Conservation (phyloP, 1,140 invertebrate genomes). For the Lepeophtheirus salmonis region DNA sequence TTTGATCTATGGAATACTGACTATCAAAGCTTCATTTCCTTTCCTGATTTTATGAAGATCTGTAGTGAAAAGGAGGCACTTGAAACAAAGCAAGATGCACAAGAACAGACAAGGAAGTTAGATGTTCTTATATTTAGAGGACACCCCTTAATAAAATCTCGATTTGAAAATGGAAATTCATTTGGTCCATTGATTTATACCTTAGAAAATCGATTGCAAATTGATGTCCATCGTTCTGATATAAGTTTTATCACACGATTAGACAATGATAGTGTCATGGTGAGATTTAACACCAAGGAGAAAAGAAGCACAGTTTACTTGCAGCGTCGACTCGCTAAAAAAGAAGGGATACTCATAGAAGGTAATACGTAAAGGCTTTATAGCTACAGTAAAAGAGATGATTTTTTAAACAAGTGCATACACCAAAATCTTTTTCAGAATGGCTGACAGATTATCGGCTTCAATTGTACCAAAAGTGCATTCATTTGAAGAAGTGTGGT, state of each 20-base stretch:
- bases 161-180: not conserved
- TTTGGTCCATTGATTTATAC: not conserved
- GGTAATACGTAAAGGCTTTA: not conserved
- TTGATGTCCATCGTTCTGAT: not conserved
- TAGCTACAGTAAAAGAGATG: not conserved
- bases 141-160: not conserved
- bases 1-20: conserved; percentile 4
- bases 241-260: not conserved
- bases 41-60: conserved; percentile 1
- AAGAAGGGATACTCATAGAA: conserved; percentile 9
- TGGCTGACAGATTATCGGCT: conserved; percentile 7
- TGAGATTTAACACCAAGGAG: not conserved
- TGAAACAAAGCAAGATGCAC: conserved; percentile 9
- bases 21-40: not conserved
- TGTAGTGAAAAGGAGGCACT: conserved; percentile 4
- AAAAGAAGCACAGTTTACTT: not conserved
- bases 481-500: not conserved
- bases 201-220: conserved; percentile 3
- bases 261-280: conserved; percentile 1
- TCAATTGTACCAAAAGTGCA: conserved; percentile 5
- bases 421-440: conserved; percentile 1
- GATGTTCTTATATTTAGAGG: conserved; percentile 5
- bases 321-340: not conserved
- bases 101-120: conserved; percentile 4
- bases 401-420: not conserved